These are phyloP conservation scores for Drosophila barbarae DNA, from an alignment of 2,888 invertebrate genomes.

Conservation along the genomic window DNA sequence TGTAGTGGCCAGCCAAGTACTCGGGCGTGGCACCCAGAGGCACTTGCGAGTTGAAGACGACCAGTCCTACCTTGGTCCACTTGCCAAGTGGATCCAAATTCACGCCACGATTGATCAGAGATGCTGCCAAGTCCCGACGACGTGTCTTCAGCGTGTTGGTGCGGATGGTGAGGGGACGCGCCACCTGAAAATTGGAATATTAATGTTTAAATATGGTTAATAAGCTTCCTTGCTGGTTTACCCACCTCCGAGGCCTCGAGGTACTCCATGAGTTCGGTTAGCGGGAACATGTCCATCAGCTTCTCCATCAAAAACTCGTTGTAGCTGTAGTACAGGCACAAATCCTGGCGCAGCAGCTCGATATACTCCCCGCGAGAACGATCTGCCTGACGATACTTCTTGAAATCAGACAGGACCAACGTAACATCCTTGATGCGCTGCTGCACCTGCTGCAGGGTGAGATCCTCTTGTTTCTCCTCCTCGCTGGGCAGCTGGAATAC, in stretches of 20 bases:
- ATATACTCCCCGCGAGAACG: constrained; percentile 91
- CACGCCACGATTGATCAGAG: constrained; percentile 96
- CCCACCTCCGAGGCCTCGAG: constrained; percentile 95
- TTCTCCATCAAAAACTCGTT: constrained; percentile 97
- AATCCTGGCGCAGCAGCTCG: constrained; percentile 88
- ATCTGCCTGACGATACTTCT: constrained; percentile 83
- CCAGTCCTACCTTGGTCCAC: constrained; percentile 99
- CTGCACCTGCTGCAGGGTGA: constrained; percentile 90
- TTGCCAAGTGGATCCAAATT: constrained; percentile 99
- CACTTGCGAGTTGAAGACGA: constrained; percentile 96
- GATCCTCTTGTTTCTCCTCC: constrained; percentile 87
- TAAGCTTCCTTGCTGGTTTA: fast-evolving
- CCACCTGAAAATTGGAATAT: constrained; percentile 73
- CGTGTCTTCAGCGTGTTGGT: constrained; percentile 97
- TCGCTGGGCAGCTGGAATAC: constrained; percentile 89
- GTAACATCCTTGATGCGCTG: constrained; percentile 93
- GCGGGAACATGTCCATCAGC: constrained; percentile 92
- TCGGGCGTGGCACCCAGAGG: constrained; percentile 99
- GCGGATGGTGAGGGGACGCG: constrained; percentile 96
- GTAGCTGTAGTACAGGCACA: constrained; percentile 97
- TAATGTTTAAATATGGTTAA: not conserved
- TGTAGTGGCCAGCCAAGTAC: constrained; percentile 98
- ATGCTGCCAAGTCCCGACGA: constrained; percentile 94
- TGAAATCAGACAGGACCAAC: constrained; percentile 89
- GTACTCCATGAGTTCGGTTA: constrained; percentile 93